Conservation (phyloP, 2,888 invertebrate genomes). For the Drosophila maculinotata region DNA sequence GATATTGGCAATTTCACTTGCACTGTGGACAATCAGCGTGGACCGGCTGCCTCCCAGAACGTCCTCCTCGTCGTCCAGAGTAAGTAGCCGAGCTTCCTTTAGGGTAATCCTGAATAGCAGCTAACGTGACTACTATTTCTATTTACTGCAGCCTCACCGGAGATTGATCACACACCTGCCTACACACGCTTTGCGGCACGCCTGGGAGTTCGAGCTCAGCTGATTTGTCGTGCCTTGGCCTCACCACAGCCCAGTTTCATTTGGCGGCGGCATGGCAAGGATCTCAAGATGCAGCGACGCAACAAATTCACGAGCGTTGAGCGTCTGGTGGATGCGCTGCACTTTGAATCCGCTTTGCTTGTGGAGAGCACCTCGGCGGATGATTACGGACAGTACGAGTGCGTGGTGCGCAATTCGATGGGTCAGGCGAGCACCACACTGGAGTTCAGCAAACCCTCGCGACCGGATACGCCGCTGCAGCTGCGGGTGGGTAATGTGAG, state of each 20-base stretch:
- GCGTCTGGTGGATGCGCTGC: constrained; percentile 75
- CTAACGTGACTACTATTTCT: neutral
- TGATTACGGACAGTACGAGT: constrained; percentile 82
- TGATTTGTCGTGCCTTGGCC: constrained; percentile 79
- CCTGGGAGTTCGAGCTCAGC: constrained; percentile 78
- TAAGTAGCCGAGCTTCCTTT: constrained; percentile 53
- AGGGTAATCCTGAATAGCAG: neutral
- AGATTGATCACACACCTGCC: constrained; percentile 78
- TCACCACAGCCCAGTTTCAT: constrained; percentile 81
- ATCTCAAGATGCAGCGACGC: constrained; percentile 82
- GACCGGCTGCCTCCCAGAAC: constrained; percentile 71
- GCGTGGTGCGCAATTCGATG: constrained; percentile 79
- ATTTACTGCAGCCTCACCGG: constrained; percentile 76
- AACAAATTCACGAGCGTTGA: constrained; percentile 81
- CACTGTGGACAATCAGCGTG: constrained; percentile 82
- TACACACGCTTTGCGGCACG: constrained; percentile 81
- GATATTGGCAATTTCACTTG: constrained; percentile 83
- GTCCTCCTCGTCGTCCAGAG: constrained; percentile 83
- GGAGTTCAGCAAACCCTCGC: constrained; percentile 81
- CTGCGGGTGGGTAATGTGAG: constrained; percentile 79
- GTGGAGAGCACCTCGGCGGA: constrained; percentile 82
- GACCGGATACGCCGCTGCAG: constrained; percentile 79
- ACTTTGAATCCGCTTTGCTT: constrained; percentile 77
- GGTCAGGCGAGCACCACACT: constrained; percentile 81
- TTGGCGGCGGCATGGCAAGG: constrained; percentile 83